These are phyloP conservation scores for Dione vanillae DNA, from an alignment of 2,888 invertebrate species.

Conservation along the genomic window DNA sequence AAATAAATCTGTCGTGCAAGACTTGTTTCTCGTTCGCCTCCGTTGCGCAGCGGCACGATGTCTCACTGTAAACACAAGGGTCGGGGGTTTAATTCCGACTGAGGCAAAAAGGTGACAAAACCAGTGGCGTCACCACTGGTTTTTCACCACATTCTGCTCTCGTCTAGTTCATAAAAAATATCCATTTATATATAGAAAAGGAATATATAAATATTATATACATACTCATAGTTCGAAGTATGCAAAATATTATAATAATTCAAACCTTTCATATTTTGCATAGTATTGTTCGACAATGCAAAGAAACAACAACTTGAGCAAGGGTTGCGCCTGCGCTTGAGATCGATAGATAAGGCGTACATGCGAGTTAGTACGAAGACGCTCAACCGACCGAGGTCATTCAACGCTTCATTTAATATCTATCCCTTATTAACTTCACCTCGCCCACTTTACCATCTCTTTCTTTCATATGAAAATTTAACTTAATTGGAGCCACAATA, in stretches of 20 bases:
- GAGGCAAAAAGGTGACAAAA: too few relatives aligned
- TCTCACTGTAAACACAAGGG: too few relatives aligned
- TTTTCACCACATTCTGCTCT: too few relatives aligned
- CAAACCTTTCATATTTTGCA: constrained; percentile 40
- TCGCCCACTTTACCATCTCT: constrained; percentile 55
- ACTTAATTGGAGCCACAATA: constrained; percentile 62
- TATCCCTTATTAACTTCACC: constrained; percentile 67
- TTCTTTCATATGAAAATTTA: constrained; percentile 67
- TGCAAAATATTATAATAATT: constrained; percentile 31
- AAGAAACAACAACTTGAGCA: constrained; percentile 47
- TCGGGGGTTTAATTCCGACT: too few relatives aligned
- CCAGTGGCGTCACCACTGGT: too few relatives aligned
- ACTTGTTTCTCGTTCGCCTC: too few relatives aligned
- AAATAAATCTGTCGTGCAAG: too few relatives aligned
- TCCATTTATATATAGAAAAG: too few relatives aligned
- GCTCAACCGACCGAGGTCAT: constrained; percentile 73
- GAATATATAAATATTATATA: neutral
- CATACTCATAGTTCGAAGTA: neutral
- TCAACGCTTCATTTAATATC: constrained; percentile 73
- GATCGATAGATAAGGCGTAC: constrained; percentile 72
- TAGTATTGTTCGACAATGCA: constrained; percentile 39
- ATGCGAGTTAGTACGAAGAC: constrained; percentile 59
- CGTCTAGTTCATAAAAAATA: too few relatives aligned
- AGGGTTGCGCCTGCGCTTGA: constrained; percentile 72
- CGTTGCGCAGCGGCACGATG: too few relatives aligned